phyloP scores from a whole-genome alignment of 2,113 vertebrate genomes.

The Erythrocebus patas region DNA sequence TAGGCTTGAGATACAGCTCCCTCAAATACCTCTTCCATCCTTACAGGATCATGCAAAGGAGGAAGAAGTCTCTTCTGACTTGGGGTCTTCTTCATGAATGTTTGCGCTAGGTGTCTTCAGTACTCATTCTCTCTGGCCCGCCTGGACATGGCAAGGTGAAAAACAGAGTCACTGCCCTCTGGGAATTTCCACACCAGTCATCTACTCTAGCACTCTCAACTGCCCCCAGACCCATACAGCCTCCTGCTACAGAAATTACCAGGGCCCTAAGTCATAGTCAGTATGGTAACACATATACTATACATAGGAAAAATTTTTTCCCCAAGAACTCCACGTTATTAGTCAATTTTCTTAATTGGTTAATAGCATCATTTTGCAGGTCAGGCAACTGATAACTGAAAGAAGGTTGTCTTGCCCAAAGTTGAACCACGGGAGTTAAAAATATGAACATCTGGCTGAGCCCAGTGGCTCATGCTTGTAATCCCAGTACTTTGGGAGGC shows the following conservation, averaged over 20 bases:
- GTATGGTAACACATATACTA: background rate
- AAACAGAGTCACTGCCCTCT: background rate
- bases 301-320: background rate
- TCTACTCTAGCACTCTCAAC: background rate
- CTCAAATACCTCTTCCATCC: background rate
- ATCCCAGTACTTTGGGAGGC: too few relatives aligned
- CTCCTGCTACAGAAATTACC: background rate
- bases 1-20: background rate
- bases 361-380: background rate
- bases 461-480: too few relatives aligned
- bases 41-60: background rate
- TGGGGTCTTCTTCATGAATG: background rate
- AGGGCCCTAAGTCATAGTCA: background rate
- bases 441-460: background rate
- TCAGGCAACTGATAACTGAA: background rate
- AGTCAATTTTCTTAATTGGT: constrained; percentile 22
- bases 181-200: background rate
- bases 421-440: background rate
- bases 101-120: background rate
- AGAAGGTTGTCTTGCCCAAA: background rate
- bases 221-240: background rate
- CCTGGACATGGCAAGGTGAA: background rate
- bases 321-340: background rate
- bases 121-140: background rate
- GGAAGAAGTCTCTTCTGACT: background rate